A percentile compares a stretch with the other conserved stretches of the same genome.
Evolutionary conservation across 2,797 vertebrate species (phyloP).

Genomic region (Halcyon smyrnensis): DNA sequence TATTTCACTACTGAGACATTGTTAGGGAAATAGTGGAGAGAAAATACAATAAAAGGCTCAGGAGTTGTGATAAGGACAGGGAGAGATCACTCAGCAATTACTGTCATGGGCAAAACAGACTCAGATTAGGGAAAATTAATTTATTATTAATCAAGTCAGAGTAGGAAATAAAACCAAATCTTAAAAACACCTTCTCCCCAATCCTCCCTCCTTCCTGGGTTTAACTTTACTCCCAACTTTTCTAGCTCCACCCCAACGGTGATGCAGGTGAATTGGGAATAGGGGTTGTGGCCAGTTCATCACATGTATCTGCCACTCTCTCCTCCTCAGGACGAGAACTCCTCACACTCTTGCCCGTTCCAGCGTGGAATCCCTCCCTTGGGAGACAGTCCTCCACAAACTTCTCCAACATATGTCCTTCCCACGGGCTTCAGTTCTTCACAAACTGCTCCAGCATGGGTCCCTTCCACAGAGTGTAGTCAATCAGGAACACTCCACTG

Average conservation of each 20-base stretch:
- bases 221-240: not conserved
- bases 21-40: no score
- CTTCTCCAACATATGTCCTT: not conserved
- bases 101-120: not conserved
- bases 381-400: not conserved
- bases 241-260: not conserved
- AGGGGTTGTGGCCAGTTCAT: not conserved
- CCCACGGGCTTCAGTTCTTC: not conserved
- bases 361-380: no score
- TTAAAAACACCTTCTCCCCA: not conserved
- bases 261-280: not conserved
- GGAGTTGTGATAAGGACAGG: not conserved
- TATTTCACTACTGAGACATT: no score
- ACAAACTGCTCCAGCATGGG: not conserved
- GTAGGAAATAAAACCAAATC: not conserved
- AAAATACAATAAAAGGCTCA: not conserved
- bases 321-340: not conserved
- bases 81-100: not conserved
- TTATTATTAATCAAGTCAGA: not conserved
- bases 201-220: not conserved
- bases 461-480: not conserved
- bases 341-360: no score
- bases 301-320: not conserved
- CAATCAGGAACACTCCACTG: not conserved
- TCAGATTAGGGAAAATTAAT: not conserved